Base-by-base conservation (phyloP, 2,888 invertebrate species). In the Leptarthrus brevirostris region DNA sequence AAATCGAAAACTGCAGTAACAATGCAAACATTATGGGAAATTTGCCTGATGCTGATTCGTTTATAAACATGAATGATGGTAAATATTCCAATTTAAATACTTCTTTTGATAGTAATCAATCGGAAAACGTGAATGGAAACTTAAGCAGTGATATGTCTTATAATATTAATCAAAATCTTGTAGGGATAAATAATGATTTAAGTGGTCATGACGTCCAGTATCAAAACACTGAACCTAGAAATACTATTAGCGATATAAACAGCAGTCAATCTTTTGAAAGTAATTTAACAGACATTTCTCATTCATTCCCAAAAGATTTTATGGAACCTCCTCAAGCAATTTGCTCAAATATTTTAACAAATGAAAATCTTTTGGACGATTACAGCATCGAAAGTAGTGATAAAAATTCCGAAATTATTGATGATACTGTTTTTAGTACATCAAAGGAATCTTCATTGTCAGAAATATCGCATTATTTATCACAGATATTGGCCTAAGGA, bases 381-480 rank as follows among this genome's bases (percentile, higher is more conserved):
- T 49, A 16, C 16, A 49, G 12, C 18, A 16, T 49, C 4, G 18
- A 49, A 3, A 8, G 3, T 3, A 18, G 34, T 12, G 18, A 12
- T 36, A 58, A 36, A 18, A 18, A 36, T 18, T 12, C 16, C 20
- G 58, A 58, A 40, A 40, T 8, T 36, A 36, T 4, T 3, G 58
- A 58, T 34, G 58, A 34, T 36, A 18, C 58, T 8, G 14, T 36
- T 18, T 64, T 64, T 64, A 40, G 22, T 16, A 44, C 64, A 12
- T 64, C 64, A 2, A 64, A 47, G n/a, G 64, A 64, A 44, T 64
- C 64, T 12, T 64, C 64, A 12, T n/a, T 64, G 14, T 44, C 64
- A 6, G 64, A 64, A 47, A 64, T 64, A 10, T 64, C 64, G 40
- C 64, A 64, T 14, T 64, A 64, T 22, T 44, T 64, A 24, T 64